These are phyloP conservation scores for Poecilus cupreus DNA, from an alignment of 2,888 invertebrate species.

Conservation along the genomic window DNA sequence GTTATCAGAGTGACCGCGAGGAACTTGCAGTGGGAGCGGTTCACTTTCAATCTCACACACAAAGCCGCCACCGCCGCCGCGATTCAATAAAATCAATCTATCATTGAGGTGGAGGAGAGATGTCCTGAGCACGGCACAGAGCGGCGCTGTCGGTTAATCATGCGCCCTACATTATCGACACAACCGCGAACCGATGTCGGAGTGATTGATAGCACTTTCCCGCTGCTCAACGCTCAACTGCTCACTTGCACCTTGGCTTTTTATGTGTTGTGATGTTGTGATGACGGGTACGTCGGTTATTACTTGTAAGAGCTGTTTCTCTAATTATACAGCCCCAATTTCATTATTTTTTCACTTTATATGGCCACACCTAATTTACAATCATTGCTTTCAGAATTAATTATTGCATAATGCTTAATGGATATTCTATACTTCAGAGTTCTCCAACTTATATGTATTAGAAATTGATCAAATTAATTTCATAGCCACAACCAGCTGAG, in stretches of 20 bases:
- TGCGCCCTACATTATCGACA: neutral
- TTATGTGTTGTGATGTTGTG: constrained; percentile 3
- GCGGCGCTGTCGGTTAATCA: neutral
- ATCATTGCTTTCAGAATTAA: no score
- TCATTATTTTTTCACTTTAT: no score
- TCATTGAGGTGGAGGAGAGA: constrained; percentile 37
- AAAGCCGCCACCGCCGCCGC: constrained; percentile 1
- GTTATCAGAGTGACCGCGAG: constrained; percentile 9
- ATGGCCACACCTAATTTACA: no score
- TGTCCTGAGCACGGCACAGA: constrained; percentile 20
- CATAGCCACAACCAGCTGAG: no score
- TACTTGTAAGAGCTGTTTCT: neutral
- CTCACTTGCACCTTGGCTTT: constrained; percentile 24
- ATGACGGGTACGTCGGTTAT: constrained; percentile 1
- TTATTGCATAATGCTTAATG: no score
- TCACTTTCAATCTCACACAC: constrained; percentile 40
- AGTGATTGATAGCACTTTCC: constrained; percentile 11
- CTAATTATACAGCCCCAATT: no score
- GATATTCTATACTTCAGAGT: no score
- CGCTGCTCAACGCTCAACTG: neutral
- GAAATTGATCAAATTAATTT: no score
- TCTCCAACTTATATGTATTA: no score
- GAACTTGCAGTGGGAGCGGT: neutral
- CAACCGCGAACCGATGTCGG: constrained; percentile 24
- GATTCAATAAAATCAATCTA: constrained; percentile 42